These are phyloP conservation scores for Macrostomum cliftonense DNA, from an alignment of 2,888 invertebrate species.

Conservation along the genomic window DNA sequence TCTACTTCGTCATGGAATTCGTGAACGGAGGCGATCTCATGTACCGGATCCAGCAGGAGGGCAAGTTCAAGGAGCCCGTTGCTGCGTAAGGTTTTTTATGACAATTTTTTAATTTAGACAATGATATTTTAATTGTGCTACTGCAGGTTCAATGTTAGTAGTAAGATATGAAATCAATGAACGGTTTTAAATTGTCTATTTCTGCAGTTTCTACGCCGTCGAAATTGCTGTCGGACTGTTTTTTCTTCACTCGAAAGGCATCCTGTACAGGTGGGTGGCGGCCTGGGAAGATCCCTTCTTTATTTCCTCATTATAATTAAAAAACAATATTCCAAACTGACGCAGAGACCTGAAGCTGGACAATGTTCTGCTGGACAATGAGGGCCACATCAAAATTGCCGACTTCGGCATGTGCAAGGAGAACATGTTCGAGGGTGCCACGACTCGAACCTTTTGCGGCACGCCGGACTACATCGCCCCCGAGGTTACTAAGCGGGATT, in stretches of 20 bases:
- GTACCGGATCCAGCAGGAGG: conserved; percentile 99
- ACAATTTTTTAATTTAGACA: not conserved
- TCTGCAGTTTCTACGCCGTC: conserved; percentile 15
- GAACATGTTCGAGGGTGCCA: conserved; percentile 56
- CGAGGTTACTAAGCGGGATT: conserved; percentile 47
- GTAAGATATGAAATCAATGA: no score
- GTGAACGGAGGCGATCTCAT: conserved; percentile 98
- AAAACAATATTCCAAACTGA: no score
- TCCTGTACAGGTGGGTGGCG: not conserved
- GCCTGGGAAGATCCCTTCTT: no score
- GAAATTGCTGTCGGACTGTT: conserved; percentile 5
- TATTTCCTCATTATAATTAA: no score
- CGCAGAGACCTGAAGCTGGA: conserved; percentile 76
- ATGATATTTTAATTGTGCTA: not conserved
- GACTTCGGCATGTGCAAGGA: conserved; percentile 99
- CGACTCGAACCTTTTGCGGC: conserved; percentile 81
- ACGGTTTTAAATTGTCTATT: not conserved
- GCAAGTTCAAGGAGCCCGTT: conserved; percentile 97
- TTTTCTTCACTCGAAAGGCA: conserved; percentile 4
- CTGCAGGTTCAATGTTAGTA: no score
- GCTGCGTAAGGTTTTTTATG: conserved; percentile 66
- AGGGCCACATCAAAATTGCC: conserved; percentile 97
- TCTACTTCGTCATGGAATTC: conserved; percentile 99
- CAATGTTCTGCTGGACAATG: conserved; percentile 85
- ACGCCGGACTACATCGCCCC: conserved; percentile 99